Conservation (phyloP, 1,140 invertebrate genomes). For the Drosophila sulfurigaster region DNA sequence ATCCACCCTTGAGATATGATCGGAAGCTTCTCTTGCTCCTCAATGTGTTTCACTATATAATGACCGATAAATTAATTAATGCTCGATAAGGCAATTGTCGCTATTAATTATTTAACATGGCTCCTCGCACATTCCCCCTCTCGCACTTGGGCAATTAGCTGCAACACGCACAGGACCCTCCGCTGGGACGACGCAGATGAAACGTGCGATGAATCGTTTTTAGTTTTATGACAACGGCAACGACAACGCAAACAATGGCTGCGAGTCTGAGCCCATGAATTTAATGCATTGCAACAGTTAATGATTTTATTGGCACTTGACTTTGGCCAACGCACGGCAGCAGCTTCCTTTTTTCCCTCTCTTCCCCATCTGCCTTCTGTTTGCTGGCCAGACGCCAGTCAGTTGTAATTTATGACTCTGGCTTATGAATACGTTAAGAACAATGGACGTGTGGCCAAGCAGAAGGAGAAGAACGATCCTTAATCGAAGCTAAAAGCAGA, state of each 20-base stretch:
- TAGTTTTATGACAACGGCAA: slow-evolving; percentile 67
- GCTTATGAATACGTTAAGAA: slow-evolving; percentile 72
- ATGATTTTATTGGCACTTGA: slow-evolving; percentile 80
- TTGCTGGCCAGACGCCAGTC: slow-evolving; percentile 31
- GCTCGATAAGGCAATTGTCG: slow-evolving; percentile 76
- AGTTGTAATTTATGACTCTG: slow-evolving; percentile 66
- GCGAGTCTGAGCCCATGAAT: slow-evolving; percentile 60
- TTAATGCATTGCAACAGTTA: slow-evolving; percentile 79
- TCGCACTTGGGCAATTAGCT: slow-evolving; percentile 55
- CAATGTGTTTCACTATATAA: slow-evolving; percentile 41
- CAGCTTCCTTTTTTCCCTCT: too few species aligned
- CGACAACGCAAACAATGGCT: slow-evolving; percentile 36
- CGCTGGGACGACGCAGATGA: slow-evolving; percentile 20
- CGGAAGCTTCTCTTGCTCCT: not conserved
- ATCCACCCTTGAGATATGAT: slow-evolving; percentile 1
- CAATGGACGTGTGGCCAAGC: slow-evolving; percentile 19
- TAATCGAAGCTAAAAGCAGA: slow-evolving; percentile 13
- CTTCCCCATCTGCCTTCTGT: slow-evolving; percentile 12
- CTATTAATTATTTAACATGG: slow-evolving; percentile 69
- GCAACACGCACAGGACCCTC: slow-evolving; percentile 28
- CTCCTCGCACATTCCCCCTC: slow-evolving; percentile 6
- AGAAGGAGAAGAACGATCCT: not conserved
- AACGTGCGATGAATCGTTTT: slow-evolving; percentile 46
- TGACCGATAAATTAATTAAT: slow-evolving; percentile 76
- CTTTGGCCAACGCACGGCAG: slow-evolving; percentile 38